phyloP scores from a whole-genome alignment of 2,113 vertebrate species.

The Tricholaema leucomelas region DNA sequence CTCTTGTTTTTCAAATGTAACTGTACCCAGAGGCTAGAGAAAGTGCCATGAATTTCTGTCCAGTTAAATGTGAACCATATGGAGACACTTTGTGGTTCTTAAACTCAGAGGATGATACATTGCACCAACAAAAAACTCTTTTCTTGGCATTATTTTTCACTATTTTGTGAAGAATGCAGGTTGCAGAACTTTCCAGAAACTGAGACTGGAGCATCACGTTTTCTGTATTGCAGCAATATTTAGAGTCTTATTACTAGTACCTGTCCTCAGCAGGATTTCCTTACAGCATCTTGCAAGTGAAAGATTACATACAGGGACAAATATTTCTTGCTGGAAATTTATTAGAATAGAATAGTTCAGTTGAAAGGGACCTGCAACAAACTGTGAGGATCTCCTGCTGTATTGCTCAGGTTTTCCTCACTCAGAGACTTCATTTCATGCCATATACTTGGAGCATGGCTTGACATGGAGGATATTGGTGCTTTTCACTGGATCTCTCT shows the following conservation, averaged over 20 bases:
- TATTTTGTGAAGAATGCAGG: background rate
- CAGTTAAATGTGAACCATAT: constrained; percentile 11
- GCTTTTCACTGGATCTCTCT: background rate
- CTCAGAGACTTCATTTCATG: background rate
- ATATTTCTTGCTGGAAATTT: background rate
- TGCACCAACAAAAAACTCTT: background rate
- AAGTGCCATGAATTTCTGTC: background rate
- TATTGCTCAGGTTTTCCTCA: background rate
- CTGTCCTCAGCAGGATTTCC: background rate
- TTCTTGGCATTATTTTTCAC: background rate
- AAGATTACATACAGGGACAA: background rate
- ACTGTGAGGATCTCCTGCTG: background rate
- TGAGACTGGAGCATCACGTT: background rate
- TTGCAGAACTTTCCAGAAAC: background rate
- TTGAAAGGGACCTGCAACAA: background rate
- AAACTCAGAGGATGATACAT: background rate
- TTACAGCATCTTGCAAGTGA: background rate
- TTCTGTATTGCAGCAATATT: background rate
- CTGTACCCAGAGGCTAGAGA: background rate
- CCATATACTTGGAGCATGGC: background rate
- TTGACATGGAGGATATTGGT: background rate
- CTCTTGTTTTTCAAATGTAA: background rate
- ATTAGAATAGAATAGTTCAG: background rate
- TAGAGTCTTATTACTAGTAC: background rate
- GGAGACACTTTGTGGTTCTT: background rate